phyloP scores from a whole-genome alignment of 2,113 vertebrate species.

The Bufo bufo region DNA sequence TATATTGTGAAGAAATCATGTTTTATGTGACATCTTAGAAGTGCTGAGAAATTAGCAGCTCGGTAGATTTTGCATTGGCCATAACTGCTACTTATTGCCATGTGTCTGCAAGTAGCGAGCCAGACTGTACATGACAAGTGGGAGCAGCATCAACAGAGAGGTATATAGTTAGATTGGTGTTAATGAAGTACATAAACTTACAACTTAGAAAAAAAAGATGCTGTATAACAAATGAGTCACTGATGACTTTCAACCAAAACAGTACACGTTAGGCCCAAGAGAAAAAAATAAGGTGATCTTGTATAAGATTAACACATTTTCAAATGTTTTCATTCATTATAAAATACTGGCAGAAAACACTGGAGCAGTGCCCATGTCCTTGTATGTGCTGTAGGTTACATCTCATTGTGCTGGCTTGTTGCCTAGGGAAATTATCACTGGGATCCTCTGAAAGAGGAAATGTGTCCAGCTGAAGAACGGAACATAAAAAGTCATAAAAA shows the following conservation, averaged over 20 bases:
- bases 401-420: constrained; percentile 49
- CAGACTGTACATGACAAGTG: neutral
- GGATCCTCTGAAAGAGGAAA: constrained; percentile 50
- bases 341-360: constrained; percentile 52
- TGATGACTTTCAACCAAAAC: constrained; percentile 29
- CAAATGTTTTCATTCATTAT: constrained; percentile 59
- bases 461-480: constrained; percentile 32
- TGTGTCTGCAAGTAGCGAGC: neutral
- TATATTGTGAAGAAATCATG: no score
- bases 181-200: neutral
- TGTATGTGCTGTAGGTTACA: constrained; percentile 56
- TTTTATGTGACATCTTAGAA: neutral
- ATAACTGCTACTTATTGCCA: neutral
- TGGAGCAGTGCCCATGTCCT: constrained; percentile 50
- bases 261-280: constrained; percentile 2
- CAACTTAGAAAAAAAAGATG: neutral
- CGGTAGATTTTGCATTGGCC: neutral
- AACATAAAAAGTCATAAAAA: constrained; percentile 48
- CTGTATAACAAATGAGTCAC: constrained; percentile 14
- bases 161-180: neutral
- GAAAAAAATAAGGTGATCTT: constrained; percentile 40
- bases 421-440: constrained; percentile 53
- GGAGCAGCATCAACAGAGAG: neutral
- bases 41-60: neutral
- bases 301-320: constrained; percentile 49